Evolutionary conservation across 2,113 vertebrate species (phyloP).

Genomic region (Eolophus roseicapilla): DNA sequence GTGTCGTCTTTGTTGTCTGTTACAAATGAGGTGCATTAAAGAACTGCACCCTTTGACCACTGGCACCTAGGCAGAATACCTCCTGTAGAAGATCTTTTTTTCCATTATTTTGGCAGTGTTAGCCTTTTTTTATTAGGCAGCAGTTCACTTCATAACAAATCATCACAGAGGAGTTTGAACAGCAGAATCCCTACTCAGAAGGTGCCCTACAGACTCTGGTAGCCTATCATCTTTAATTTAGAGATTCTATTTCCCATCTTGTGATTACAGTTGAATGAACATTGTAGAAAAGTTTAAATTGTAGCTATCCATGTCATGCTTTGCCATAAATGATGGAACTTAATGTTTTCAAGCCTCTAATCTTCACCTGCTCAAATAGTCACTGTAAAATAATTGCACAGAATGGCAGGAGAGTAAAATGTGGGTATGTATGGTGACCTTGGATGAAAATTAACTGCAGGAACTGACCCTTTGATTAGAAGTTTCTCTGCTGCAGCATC

Average conservation of each 20-base stretch:
- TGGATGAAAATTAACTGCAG: background rate
- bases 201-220: constrained; percentile 35
- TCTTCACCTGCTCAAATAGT: constrained; percentile 24
- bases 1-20: background rate
- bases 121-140: background rate
- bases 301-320: constrained; percentile 15
- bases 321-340: constrained; percentile 26
- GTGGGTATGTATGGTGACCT: background rate
- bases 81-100: background rate
- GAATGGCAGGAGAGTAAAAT: background rate
- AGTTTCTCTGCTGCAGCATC: background rate
- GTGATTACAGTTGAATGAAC: constrained; percentile 46
- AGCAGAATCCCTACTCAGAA: constrained; percentile 15
- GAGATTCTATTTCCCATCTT: constrained; percentile 49
- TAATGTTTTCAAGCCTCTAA: background rate
- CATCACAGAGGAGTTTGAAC: background rate
- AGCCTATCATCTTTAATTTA: constrained; percentile 58
- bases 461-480: constrained; percentile 6
- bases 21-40: background rate
- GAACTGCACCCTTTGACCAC: background rate
- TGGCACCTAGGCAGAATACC: background rate
- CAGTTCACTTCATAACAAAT: constrained; percentile 30
- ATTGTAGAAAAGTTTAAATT: constrained; percentile 41
- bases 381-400: background rate
- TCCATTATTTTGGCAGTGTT: background rate